These are phyloP conservation scores for Hylyphantes graminicola DNA, from an alignment of 1,140 invertebrate species.

Conservation along the genomic window DNA sequence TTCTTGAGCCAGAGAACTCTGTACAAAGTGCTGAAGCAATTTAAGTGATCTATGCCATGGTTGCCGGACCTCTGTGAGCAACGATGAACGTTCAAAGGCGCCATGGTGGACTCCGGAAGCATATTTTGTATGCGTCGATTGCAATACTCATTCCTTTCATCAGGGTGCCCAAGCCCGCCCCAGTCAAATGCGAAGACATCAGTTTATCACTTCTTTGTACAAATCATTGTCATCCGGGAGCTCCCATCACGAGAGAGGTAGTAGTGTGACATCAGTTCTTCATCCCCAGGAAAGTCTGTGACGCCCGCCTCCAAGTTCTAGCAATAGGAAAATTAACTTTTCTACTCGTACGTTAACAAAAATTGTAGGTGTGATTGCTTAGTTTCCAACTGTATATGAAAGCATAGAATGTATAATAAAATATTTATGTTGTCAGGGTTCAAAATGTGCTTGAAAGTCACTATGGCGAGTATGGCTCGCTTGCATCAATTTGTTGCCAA, in stretches of 20 bases:
- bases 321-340: constrained; percentile 52
- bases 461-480: not conserved
- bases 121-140: constrained; percentile 54
- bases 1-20: constrained; percentile 21
- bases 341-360: constrained; percentile 33
- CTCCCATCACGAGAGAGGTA: constrained; percentile 49
- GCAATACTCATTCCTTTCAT: constrained; percentile 50
- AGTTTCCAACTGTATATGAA: no score
- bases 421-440: no score
- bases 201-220: constrained; percentile 46
- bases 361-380: constrained; percentile 17
- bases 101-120: constrained; percentile 14
- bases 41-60: not conserved
- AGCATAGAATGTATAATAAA: no score
- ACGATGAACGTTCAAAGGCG: not conserved
- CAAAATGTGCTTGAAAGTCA: not conserved
- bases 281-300: not conserved
- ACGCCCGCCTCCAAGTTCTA: constrained; percentile 43
- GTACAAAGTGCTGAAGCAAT: constrained; percentile 8
- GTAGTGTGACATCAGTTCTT: constrained; percentile 21
- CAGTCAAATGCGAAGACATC: constrained; percentile 21
- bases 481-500: constrained; percentile 27
- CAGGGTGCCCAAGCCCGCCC: constrained; percentile 7
- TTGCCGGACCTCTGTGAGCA: not conserved
- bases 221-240: constrained; percentile 31